These are phyloP conservation scores for Turdus rufiventris DNA, from an alignment of 2,113 vertebrate genomes.

Conservation along the genomic window DNA sequence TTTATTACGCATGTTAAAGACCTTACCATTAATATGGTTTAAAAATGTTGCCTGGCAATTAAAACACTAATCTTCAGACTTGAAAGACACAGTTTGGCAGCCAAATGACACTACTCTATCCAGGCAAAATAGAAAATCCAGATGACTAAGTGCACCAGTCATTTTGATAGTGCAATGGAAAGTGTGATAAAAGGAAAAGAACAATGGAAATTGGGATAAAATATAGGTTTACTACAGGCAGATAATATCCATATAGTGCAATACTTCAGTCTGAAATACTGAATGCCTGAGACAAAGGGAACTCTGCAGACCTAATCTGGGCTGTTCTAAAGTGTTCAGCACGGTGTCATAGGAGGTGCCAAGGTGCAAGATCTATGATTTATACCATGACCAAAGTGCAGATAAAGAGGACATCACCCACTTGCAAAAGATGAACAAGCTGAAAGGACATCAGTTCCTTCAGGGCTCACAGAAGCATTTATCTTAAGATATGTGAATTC, in stretches of 20 bases:
- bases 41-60: not conserved
- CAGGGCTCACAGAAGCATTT: not conserved
- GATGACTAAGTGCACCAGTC: not conserved
- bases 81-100: not conserved
- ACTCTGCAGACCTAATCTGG: not conserved
- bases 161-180: not conserved
- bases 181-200: not conserved
- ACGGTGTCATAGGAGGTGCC: not conserved
- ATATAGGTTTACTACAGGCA: not conserved
- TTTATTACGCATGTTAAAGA: not conserved
- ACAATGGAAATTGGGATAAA: not conserved
- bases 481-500: not conserved
- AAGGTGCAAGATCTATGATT: not conserved
- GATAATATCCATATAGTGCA: accelerated
- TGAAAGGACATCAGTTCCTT: not conserved
- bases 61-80: not conserved
- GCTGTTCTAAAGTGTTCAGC: not conserved
- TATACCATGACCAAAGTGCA: not conserved
- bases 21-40: not conserved
- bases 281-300: not conserved
- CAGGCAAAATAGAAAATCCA: not conserved
- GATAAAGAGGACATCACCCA: not conserved
- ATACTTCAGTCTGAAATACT: not conserved
- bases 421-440: not conserved
- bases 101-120: not conserved